Conservation (phyloP, 1,140 invertebrate species). For the Drosophila ficusphila region DNA sequence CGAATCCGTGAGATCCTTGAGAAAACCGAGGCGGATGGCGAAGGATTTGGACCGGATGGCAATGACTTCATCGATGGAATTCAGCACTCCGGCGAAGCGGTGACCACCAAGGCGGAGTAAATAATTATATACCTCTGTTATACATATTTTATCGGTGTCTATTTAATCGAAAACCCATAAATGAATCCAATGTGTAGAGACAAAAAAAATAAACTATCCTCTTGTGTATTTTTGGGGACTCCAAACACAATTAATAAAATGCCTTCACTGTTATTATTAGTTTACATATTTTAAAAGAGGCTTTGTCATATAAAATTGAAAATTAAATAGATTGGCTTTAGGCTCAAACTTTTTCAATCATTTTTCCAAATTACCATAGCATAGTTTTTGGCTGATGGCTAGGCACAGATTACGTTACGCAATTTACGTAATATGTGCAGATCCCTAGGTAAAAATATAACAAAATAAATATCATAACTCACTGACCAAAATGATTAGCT, state of each 20-base stretch:
- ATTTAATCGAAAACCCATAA: background rate
- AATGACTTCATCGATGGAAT: conserved; percentile 49
- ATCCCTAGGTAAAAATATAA: background rate
- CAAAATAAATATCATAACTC: background rate
- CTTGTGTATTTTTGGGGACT: background rate
- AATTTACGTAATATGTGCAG: background rate
- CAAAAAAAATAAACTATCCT: conserved; percentile 2
- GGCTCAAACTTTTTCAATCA: background rate
- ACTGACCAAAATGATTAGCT: conserved; percentile 25
- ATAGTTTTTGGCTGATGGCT: background rate
- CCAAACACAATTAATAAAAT: background rate
- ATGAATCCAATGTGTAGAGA: background rate
- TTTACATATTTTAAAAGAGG: background rate
- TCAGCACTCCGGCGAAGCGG: conserved; percentile 24
- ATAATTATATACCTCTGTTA: background rate
- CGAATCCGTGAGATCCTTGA: conserved; percentile 63
- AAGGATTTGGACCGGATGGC: conserved; percentile 17
- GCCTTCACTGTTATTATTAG: background rate
- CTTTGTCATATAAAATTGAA: no score
- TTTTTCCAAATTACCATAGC: background rate
- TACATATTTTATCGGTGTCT: background rate
- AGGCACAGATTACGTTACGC: no score
- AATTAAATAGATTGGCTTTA: no score
- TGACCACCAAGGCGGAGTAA: conserved; percentile 16
- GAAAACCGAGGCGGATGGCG: conserved; percentile 34